phyloP scores from a whole-genome alignment of 2,113 vertebrate species.

The Etheostoma spectabile region DNA sequence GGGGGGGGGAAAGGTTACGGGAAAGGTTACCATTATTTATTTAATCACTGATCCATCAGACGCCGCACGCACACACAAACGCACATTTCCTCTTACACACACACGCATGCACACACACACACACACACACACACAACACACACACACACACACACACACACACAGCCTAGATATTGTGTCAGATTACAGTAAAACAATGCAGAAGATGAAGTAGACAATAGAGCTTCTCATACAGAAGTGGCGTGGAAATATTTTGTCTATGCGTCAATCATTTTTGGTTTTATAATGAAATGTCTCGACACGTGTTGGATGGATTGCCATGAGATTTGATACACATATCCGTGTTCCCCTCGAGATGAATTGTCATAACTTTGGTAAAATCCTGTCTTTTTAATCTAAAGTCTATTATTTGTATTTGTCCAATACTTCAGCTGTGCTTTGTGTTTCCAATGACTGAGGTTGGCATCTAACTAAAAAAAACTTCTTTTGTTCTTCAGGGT shows the following conservation, averaged over 20 bases:
- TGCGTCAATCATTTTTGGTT: neutral
- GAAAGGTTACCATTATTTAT: slow-evolving; percentile 83
- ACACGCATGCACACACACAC: slow-evolving; percentile 28
- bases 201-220: neutral
- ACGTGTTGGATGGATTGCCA: neutral
- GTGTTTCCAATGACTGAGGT: neutral
- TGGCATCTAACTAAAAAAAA: too few relatives aligned
- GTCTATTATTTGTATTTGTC: neutral
- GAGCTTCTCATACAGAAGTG: neutral
- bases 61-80: slow-evolving; percentile 9
- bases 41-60: slow-evolving; percentile 77
- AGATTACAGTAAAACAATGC: slow-evolving; percentile 4
- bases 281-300: neutral
- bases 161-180: slow-evolving; percentile 38
- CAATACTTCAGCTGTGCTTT: neutral
- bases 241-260: neutral
- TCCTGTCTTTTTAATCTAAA: neutral
- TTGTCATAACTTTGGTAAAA: neutral
- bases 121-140: slow-evolving; percentile 12
- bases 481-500: too few relatives aligned
- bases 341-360: neutral
- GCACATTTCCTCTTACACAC: neutral
- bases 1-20: slow-evolving; percentile 73
- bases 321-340: neutral
- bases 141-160: neutral